Evolutionary conservation across 2,888 invertebrate genomes (phyloP).

Genomic region (Schrankia costaestrigalis): DNA sequence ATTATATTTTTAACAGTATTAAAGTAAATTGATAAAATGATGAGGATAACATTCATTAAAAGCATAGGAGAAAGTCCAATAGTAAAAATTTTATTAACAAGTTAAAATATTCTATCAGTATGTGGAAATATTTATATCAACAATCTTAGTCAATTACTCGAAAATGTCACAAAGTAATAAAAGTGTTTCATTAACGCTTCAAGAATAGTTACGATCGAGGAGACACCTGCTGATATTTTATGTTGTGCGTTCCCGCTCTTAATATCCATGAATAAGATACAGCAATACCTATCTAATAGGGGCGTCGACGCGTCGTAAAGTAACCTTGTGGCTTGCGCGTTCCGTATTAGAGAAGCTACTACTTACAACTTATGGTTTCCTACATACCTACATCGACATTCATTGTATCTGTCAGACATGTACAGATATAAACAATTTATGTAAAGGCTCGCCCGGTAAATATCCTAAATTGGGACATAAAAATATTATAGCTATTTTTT

Average conservation of each 20-base stretch:
- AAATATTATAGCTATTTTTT: constrained; percentile 36
- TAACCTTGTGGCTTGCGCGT: constrained; percentile 16
- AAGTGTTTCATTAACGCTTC: constrained; percentile 26
- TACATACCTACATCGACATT: constrained; percentile 9
- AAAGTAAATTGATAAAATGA: too few relatives aligned
- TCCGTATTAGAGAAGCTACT: constrained; percentile 25
- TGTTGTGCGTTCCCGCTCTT: constrained; percentile 29
- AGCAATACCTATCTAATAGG: constrained; percentile 33
- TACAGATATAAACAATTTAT: constrained; percentile 20
- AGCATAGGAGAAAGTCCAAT: too few relatives aligned
- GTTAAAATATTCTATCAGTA: too few relatives aligned
- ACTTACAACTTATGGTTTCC: constrained; percentile 27
- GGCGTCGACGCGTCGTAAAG: constrained; percentile 24
- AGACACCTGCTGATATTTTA: constrained; percentile 43
- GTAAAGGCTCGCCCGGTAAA: constrained; percentile 18
- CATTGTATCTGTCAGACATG: constrained; percentile 8
- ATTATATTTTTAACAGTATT: too few relatives aligned
- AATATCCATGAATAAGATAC: constrained; percentile 36
- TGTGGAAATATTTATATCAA: constrained; percentile 5
- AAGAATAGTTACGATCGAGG: constrained; percentile 27
- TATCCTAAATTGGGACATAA: constrained; percentile 31
- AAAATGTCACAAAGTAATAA: constrained; percentile 22
- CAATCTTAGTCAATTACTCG: constrained; percentile 22
- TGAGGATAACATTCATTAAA: too few relatives aligned
- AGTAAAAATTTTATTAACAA: too few relatives aligned